Evolutionary conservation across 1,140 invertebrate species (phyloP), one percentile per base, ranked within the genome.

Genomic region (Ridgeia piscesae): DNA sequence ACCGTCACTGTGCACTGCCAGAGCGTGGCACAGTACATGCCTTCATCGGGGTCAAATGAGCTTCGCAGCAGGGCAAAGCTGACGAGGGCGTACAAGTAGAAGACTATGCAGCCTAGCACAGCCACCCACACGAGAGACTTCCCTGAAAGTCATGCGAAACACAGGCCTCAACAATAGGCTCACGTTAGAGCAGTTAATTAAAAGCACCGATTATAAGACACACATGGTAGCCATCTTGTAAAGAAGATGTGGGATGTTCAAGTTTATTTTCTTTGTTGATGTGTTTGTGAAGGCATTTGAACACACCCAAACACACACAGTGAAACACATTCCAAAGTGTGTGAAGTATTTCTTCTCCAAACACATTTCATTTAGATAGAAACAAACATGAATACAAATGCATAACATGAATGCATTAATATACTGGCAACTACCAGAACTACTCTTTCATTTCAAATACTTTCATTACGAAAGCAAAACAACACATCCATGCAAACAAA

Each of bases 51-150:
- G 21, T 94, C 92, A 92, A 96, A 95, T 92, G 94, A 94, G 17
- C 93, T 94, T 34, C 95, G 93, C 50, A 95, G 92, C 34, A 96
- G 92, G 42, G 95, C 95, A 94, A 96, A 96, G 1, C 95, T 95
- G 35, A 96, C 92, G 77, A 96, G 94, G 8, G 95, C 94, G 93
- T 96, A 96, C 92, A 96, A 95, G 92, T 96, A 96, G 92, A 96
- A 95, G 88, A 96, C 94, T 91, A 96, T 94, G 89, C 96, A 93
- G 31, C 95, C 95, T 8, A 96, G 94, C 4, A 96, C 94, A 34
- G 94, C 95, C 34, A 96, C 96, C 95, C 95, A 96, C n/a, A 96
- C 93, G 48, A 96, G 91, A 6, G 96, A 96, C 88, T 95, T 94
- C 92, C 96, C 96, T 96, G 94, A 33, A 92, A 92, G 89, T 17